phyloP scores from a whole-genome alignment of 2,113 vertebrate genomes.

The Bombycilla garrulus region DNA sequence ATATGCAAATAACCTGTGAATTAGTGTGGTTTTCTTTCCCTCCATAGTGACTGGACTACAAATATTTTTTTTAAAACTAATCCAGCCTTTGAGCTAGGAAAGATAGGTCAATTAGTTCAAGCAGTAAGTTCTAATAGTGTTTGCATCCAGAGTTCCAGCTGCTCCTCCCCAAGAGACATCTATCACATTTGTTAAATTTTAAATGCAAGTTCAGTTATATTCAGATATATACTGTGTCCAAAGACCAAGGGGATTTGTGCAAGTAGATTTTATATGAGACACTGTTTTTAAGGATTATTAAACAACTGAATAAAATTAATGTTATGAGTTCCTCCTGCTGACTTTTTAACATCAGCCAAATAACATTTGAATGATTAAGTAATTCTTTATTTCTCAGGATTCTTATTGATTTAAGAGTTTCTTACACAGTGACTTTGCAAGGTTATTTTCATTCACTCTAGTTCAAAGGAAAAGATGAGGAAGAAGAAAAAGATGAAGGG shows the following conservation, averaged over 20 bases:
- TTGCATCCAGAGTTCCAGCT: background rate
- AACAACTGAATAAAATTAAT: slow-evolving; percentile 21
- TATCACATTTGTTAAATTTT: slow-evolving; percentile 5
- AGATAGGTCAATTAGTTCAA: background rate
- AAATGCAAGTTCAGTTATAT: background rate
- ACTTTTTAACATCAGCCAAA: slow-evolving; percentile 5
- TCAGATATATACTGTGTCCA: background rate
- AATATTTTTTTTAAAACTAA: background rate
- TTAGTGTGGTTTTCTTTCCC: background rate
- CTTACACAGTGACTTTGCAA: background rate
- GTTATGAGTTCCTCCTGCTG: background rate
- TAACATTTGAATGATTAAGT: background rate
- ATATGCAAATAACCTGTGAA: background rate
- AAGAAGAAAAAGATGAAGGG: background rate
- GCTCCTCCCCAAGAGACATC: background rate
- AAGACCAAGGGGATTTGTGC: background rate
- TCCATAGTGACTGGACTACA: background rate
- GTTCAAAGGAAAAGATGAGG: background rate
- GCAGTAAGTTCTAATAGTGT: background rate
- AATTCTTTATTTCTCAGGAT: background rate
- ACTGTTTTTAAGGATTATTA: slow-evolving; percentile 15
- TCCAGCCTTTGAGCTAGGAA: slow-evolving; percentile 10
- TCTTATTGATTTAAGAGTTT: background rate
- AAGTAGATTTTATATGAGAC: background rate
- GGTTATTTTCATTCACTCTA: background rate